Evolutionary conservation across 1,140 invertebrate species (phyloP), one percentile per base, ranked within the genome.

Genomic region (Theocolax elegans): DNA sequence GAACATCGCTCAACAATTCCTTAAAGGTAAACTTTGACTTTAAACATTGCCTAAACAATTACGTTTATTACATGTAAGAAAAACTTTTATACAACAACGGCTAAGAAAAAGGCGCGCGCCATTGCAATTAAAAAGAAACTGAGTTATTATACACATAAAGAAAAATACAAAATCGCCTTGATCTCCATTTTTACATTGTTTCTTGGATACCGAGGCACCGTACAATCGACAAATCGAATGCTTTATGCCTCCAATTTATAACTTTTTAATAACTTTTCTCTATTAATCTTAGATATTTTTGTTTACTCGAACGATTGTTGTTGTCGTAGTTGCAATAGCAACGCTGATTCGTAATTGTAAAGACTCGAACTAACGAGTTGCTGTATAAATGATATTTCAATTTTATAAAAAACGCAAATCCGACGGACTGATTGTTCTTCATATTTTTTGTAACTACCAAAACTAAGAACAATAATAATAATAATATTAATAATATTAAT

Each of bases 31-130:
- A 71, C 62, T 71, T 42, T 48, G 67, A 69, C 54, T 71, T 60
- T 58, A 48, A 54, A 66, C 62, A 66, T 73, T 69, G 63, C 31
- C 67, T 71, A 71, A 69, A 67, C 29, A 19, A 49, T 67, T 60
- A 67, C 44, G 44, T 67, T 67, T 67, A 60, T 49, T 67, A 67
- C 49, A 3, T 51, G 46, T 67, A 67, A 67, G 54, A 13, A 48
- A 15, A 54, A 35, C 38, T 66, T 58, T 31, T 48, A 54, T 63
- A 44, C 27, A 56, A 25, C 21, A 29, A 59, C 31, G 46, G 51
- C 62, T 51, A 25, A 27, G 31, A 23, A 65, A 49, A 51, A 27
- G 46, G n/a, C 62, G 62, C 62, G 62, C 27, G 29, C 17, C 56
- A 59, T 59, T 42, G 38, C 38, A 13, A 59, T 17, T 59, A 23